Evolutionary conservation across 2,113 vertebrate species (phyloP).

Genomic region (Eleginops maclovinus): DNA sequence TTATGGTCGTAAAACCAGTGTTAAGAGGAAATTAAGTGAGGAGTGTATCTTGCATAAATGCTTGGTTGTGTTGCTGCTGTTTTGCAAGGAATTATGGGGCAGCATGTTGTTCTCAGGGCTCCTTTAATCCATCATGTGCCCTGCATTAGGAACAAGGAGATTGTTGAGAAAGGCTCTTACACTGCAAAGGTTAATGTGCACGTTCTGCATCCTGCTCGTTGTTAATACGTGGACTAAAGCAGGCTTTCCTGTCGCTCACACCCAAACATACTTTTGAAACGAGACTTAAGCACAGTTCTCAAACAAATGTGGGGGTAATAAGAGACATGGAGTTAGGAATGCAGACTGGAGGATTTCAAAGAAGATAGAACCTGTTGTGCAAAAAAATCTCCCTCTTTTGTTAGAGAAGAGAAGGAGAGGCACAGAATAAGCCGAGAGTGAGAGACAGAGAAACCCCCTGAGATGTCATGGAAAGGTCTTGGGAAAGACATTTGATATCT

Average conservation of each 20-base stretch:
- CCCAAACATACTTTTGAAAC: background rate
- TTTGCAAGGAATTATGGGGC: background rate
- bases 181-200: background rate
- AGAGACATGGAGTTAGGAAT: background rate
- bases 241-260: background rate
- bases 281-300: background rate
- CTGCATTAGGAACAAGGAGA: slow-evolving; percentile 5
- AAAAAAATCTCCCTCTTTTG: slow-evolving; percentile 8
- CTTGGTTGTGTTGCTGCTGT: background rate
- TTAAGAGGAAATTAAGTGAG: too few species aligned
- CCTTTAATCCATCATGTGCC: slow-evolving; percentile 25
- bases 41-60: background rate
- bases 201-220: background rate
- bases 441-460: background rate
- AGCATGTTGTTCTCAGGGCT: background rate
- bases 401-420: background rate
- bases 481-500: slow-evolving; percentile 71
- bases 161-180: background rate
- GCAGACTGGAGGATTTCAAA: background rate
- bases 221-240: background rate
- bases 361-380: background rate
- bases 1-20: too few species aligned
- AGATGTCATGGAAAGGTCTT: slow-evolving; percentile 34
- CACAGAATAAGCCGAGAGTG: background rate
- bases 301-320: background rate